Evolutionary conservation across 2,113 vertebrate species (phyloP), one percentile per base, ranked within the genome.

Genomic region (Tichodroma muraria): DNA sequence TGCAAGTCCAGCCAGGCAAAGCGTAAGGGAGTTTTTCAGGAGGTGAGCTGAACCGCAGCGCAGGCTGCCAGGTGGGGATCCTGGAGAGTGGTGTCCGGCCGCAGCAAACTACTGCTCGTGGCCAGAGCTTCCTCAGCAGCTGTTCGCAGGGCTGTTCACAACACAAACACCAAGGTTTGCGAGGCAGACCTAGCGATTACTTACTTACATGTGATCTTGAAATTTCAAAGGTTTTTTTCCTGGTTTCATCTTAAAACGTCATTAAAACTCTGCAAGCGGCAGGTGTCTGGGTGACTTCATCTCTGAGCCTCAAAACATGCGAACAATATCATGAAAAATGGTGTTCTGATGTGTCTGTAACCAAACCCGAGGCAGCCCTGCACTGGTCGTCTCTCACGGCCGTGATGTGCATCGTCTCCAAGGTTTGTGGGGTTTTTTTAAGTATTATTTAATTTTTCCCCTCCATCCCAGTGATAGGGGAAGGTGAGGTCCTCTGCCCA

Each of bases 21-120:
- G 30, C 11, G 17, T 8, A 1, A 52, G n/a, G 35, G 11, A 21
- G 13, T 1, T 22, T 24, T 22, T 27, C 21, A 4, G 5, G 38
- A 23, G 40, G n/a, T 20, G 6, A 50, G 23, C 17, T 10, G 9
- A 12, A 6, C 9, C 13, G 8, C 21, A 8, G n/a, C n/a, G n/a
- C n/a, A n/a, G n/a, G n/a, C n/a, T n/a, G n/a, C n/a, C 42, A 17
- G 42, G 2, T 24, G 45, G 12, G 8, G 6, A 1, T 16, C 11
- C 11, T 9, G 40, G 16, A 16, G 15, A 33, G n/a, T 3, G 5
- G 11, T 11, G 1, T 31, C 61, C 28, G 17, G 10, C 24, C 4
- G 11, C 37, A 45, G 27, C 3, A 1, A 66, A 11, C 6, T 2
- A 1, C 15, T 28, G 25, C 16, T 24, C 1, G 0, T 8, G 31